Evolutionary conservation across 2,888 invertebrate species (phyloP).

Genomic region (Lycia hirtaria): DNA sequence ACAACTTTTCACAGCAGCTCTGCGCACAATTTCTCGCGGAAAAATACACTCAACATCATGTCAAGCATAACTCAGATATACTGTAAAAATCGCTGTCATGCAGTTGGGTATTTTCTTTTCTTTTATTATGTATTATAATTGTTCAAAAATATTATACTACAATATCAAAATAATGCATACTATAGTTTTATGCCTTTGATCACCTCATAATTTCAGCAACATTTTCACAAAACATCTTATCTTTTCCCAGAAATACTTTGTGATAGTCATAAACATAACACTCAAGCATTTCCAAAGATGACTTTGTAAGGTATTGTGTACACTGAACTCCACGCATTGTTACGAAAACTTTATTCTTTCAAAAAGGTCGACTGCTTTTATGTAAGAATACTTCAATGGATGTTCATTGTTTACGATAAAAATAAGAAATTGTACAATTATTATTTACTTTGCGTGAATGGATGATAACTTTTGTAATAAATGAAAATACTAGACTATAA

Average conservation of each 20-base stretch:
- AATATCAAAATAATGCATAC: no score
- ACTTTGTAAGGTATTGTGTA: constrained; percentile 31
- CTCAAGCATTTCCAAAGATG: constrained; percentile 17
- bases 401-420: constrained; percentile 35
- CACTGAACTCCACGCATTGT: constrained; percentile 42
- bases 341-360: constrained; percentile 43
- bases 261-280: constrained; percentile 13
- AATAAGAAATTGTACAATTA: constrained; percentile 4
- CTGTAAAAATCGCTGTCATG: no score
- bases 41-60: no score
- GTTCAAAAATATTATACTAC: no score
- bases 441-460: neutral
- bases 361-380: constrained; percentile 41
- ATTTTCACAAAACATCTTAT: constrained; percentile 5
- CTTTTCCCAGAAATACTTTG: constrained; percentile 10
- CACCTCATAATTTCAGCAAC: neutral
- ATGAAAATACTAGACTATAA: neutral
- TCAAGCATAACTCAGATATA: no score
- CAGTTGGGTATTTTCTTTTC: no score
- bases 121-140: no score
- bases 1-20: no score
- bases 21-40: no score
- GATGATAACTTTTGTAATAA: constrained; percentile 22
- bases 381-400: constrained; percentile 23
- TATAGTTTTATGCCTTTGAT: neutral